These are phyloP conservation scores for Oncorhynchus gorbuscha DNA, from an alignment of 2,113 vertebrate genomes.

Conservation along the genomic window DNA sequence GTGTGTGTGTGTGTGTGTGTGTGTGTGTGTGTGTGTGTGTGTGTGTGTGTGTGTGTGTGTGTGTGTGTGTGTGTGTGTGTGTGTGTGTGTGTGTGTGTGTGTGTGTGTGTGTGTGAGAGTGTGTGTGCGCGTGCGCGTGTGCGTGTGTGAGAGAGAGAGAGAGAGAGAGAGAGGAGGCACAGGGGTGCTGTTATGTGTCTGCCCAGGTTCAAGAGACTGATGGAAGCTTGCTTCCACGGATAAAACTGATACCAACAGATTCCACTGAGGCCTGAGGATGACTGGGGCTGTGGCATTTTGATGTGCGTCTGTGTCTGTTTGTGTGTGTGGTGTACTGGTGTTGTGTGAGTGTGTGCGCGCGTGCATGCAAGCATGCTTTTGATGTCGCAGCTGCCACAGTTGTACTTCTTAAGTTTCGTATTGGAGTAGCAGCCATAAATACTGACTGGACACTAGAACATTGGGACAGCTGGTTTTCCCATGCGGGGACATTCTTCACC, in stretches of 20 bases:
- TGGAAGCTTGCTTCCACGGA: conserved; percentile 42
- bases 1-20: too few species aligned
- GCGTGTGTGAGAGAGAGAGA: too few species aligned
- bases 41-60: too few species aligned
- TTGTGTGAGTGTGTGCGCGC: conserved; percentile 44
- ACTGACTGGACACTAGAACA: conserved; percentile 66
- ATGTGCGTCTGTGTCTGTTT: conserved; percentile 48
- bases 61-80: too few species aligned
- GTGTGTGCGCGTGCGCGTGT: too few species aligned
- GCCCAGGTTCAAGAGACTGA: conserved; percentile 47
- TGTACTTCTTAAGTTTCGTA: conserved; percentile 72
- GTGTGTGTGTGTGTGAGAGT: too few species aligned
- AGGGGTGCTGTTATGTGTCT: conserved; percentile 44
- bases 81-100: too few species aligned
- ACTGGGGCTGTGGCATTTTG: conserved; percentile 51
- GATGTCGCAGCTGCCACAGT: conserved; percentile 76
- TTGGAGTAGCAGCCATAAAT: conserved; percentile 71
- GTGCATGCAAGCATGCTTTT: conserved; percentile 42
- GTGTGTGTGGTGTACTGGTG: too few species aligned
- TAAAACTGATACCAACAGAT: conserved; percentile 72
- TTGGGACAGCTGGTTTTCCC: conserved; percentile 75
- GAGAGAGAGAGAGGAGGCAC: conserved; percentile 16
- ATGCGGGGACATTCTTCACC: conserved; percentile 60
- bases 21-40: too few species aligned
- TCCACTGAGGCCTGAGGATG: conserved; percentile 48